These are phyloP conservation scores for Tapirus terrestris DNA, from an alignment of 2,113 vertebrate genomes.

Conservation along the genomic window DNA sequence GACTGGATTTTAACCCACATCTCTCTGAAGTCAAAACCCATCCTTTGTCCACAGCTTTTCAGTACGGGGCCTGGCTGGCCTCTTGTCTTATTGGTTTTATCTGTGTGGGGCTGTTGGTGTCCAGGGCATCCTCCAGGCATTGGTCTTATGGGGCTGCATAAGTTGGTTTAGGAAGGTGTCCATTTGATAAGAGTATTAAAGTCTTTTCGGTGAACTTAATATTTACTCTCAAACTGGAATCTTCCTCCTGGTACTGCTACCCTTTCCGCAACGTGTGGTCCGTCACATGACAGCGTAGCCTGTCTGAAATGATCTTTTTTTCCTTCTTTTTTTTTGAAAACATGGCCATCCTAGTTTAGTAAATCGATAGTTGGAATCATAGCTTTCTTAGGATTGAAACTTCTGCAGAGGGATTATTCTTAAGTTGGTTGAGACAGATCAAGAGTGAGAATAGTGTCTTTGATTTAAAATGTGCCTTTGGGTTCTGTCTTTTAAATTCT, in stretches of 20 bases:
- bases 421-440: neutral
- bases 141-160: fast-evolving
- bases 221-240: neutral
- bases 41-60: neutral
- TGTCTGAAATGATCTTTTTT: neutral
- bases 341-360: neutral
- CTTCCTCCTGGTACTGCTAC: too few relatives aligned
- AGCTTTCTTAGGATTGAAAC: neutral
- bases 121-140: too few relatives aligned
- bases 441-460: neutral
- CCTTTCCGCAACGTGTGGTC: neutral
- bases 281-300: fast-evolving
- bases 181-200: neutral
- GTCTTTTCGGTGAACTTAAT: neutral
- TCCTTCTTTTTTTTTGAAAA: neutral
- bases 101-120: neutral
- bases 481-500: neutral
- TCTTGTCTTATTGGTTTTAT: fast-evolving
- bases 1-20: neutral
- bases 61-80: fast-evolving
- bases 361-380: neutral
- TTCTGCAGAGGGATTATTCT: neutral
- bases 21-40: neutral
- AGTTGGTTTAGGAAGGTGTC: too few relatives aligned
- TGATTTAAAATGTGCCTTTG: neutral